Evolutionary conservation across 2,797 vertebrate genomes (phyloP).

Genomic region (Acanthopagrus latus): DNA sequence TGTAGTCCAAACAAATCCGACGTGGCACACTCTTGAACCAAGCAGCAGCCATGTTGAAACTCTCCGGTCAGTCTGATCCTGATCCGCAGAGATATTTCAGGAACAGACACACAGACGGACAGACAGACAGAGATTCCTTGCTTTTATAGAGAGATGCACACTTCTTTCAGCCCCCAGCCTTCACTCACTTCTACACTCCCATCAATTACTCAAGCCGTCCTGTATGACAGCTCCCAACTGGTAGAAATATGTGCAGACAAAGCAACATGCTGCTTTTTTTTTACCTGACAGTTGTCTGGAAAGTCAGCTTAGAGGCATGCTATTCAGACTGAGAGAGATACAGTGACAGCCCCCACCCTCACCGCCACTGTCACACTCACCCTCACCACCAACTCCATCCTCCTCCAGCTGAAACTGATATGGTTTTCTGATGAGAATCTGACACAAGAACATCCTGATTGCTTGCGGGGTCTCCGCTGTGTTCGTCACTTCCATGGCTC

Average conservation of each 20-base stretch:
- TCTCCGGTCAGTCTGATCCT: too few relatives aligned
- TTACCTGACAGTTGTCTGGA: conserved; percentile 33
- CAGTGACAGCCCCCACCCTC: conserved; percentile 19
- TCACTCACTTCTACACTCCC: conserved; percentile 33
- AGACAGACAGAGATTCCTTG: too few relatives aligned
- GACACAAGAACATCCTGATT: conserved; percentile 29
- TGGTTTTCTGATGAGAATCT: conserved; percentile 47
- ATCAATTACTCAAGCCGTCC: conserved; percentile 37
- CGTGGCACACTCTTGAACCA: too few relatives aligned
- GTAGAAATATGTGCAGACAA: conserved; percentile 54
- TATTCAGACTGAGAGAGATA: conserved; percentile 34
- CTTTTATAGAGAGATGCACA: too few relatives aligned
- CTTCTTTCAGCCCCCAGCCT: conserved; percentile 8
- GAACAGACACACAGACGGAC: too few relatives aligned
- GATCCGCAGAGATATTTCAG: too few relatives aligned
- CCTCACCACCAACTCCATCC: not conserved
- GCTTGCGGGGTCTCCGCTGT: conserved; percentile 4
- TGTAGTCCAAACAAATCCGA: too few relatives aligned
- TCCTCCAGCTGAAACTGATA: conserved; percentile 25
- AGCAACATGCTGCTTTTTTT: conserved; percentile 42
- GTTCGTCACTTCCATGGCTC: conserved; percentile 34
- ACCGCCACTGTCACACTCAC: too few relatives aligned
- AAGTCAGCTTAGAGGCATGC: conserved; percentile 25
- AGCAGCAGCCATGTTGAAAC: too few relatives aligned
- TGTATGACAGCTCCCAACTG: conserved; percentile 48